Evolutionary conservation across 2,113 vertebrate genomes (phyloP).

Genomic region (Gambusia affinis): DNA sequence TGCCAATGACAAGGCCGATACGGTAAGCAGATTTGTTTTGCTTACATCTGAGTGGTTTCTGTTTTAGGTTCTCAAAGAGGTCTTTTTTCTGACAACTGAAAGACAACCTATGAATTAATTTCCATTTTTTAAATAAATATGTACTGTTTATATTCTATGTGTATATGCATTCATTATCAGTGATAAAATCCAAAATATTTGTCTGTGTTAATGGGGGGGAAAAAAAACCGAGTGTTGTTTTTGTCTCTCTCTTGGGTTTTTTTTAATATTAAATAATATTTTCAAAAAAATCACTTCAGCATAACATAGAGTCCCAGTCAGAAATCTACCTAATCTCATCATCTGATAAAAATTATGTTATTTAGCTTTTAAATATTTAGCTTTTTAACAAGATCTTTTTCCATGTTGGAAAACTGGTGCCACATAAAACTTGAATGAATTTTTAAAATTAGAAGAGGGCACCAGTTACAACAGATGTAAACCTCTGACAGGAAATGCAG

Average conservation of each 20-base stretch:
- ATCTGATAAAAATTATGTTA: background rate
- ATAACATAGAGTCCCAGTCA: background rate
- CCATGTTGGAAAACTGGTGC: background rate
- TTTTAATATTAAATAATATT: too few relatives aligned
- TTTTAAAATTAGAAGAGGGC: background rate
- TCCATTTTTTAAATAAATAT: too few relatives aligned
- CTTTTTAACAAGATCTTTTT: too few relatives aligned
- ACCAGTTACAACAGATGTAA: background rate
- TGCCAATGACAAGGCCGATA: conserved; percentile 93
- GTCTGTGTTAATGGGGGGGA: background rate
- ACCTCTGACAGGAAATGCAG: background rate
- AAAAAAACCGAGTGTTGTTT: background rate
- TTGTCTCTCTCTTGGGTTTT: background rate
- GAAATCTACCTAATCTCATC: background rate
- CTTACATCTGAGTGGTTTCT: background rate
- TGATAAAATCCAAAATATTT: background rate
- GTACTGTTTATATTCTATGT: too few relatives aligned
- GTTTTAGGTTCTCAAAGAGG: background rate
- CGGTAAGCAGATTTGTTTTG: conserved; percentile 70
- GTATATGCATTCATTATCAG: too few relatives aligned
- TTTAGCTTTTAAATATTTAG: background rate
- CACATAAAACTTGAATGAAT: background rate
- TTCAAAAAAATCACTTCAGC: background rate
- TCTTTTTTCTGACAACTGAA: background rate
- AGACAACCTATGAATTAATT: too few relatives aligned